phyloP scores from a whole-genome alignment of 2,888 invertebrate species.

The Agrenia bidenticulata region DNA sequence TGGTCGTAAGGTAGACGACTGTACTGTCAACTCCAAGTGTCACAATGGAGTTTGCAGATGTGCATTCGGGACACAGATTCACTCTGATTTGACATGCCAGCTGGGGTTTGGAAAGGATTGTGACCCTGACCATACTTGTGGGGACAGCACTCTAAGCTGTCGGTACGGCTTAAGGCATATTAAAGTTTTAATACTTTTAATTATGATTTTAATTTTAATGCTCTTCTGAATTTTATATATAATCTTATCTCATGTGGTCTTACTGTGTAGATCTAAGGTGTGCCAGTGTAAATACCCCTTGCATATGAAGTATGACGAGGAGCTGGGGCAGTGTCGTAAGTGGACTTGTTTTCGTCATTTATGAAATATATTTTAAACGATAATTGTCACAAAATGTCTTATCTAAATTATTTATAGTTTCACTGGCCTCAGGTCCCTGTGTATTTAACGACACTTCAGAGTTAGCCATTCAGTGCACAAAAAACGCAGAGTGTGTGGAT shows the following conservation, averaged over 20 bases:
- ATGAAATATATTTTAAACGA: no score
- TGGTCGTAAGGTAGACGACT: slow-evolving; percentile 39
- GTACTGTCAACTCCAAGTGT: slow-evolving; percentile 33
- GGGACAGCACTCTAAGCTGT: slow-evolving; percentile 38
- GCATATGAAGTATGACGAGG: slow-evolving; percentile 42
- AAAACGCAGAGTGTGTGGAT: slow-evolving; percentile 39
- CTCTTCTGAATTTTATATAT: no score
- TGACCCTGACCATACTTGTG: slow-evolving; percentile 41
- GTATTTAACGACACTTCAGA: slow-evolving; percentile 35
- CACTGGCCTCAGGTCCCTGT: slow-evolving; percentile 37
- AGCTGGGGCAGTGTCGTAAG: slow-evolving; percentile 26
- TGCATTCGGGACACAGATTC: slow-evolving; percentile 36
- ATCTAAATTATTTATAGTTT: no score
- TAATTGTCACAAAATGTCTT: no score
- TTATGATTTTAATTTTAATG: no score
- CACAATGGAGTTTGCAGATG: slow-evolving; percentile 35
- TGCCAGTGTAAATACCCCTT: slow-evolving; percentile 42
- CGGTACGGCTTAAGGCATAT: slow-evolving; percentile 9
- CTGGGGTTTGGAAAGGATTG: slow-evolving; percentile 32
- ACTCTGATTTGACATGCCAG: slow-evolving; percentile 28
- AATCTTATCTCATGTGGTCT: no score
- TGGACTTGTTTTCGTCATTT: no score
- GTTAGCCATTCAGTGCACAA: slow-evolving; percentile 32
- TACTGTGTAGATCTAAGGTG: slow-evolving; percentile 19
- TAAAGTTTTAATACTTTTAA: no score